phyloP scores from a whole-genome alignment of 2,113 vertebrate genomes.

The Nanger granti region DNA sequence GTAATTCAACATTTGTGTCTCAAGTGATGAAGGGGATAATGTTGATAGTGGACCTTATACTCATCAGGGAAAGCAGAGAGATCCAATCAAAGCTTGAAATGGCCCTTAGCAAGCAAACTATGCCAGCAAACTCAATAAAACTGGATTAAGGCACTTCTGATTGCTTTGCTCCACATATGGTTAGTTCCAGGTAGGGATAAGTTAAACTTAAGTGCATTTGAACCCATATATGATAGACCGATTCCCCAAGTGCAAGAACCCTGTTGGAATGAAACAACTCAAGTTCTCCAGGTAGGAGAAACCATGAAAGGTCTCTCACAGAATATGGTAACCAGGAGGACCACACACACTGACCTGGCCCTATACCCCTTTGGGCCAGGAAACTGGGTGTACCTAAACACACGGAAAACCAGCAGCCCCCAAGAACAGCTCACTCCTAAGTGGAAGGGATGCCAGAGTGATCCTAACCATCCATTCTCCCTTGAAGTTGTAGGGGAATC shows the following conservation, averaged over 20 bases:
- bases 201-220: neutral
- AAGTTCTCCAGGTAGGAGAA: neutral
- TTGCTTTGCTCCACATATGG: neutral
- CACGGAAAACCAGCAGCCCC: neutral
- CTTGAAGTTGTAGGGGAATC: neutral
- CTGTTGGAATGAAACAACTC: neutral
- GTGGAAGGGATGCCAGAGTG: neutral
- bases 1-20: neutral
- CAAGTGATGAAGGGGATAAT: neutral
- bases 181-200: neutral
- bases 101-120: neutral
- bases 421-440: neutral
- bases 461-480: neutral
- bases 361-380: neutral
- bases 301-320: neutral
- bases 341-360: neutral
- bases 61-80: neutral
- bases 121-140: neutral
- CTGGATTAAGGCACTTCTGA: neutral
- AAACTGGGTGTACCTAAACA: neutral
- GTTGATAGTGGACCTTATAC: neutral
- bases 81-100: neutral
- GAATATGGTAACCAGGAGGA: neutral
- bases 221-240: neutral
- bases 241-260: neutral